These are phyloP conservation scores for Serripes groenlandicus DNA, from an alignment of 2,888 invertebrate genomes.

Conservation along the genomic window DNA sequence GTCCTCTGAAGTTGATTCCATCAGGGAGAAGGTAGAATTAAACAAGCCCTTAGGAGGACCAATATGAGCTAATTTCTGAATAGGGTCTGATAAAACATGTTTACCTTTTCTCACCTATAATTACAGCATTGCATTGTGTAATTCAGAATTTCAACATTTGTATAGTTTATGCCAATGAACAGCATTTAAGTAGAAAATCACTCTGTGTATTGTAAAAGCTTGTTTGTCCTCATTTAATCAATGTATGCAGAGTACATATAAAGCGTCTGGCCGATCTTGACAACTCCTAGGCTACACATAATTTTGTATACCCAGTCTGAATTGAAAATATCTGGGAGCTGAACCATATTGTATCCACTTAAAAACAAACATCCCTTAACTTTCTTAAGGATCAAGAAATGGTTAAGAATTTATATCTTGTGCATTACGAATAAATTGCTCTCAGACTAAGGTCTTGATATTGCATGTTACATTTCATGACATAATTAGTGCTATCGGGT, in stretches of 20 bases:
- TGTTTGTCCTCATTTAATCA: constrained; percentile 38
- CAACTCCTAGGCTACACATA: background rate
- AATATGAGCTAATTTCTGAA: background rate
- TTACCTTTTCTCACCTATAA: constrained; percentile 50
- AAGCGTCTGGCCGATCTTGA: background rate
- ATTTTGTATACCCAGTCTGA: background rate
- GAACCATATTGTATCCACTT: background rate
- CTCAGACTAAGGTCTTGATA: too few relatives aligned
- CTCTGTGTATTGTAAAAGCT: constrained; percentile 38
- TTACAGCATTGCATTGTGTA: constrained; percentile 26
- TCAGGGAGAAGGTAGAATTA: constrained; percentile 35
- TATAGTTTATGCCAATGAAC: constrained; percentile 10
- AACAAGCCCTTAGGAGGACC: constrained; percentile 2
- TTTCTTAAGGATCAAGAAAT: too few relatives aligned
- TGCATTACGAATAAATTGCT: too few relatives aligned
- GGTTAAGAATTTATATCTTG: too few relatives aligned
- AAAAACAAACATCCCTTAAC: background rate
- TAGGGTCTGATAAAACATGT: background rate
- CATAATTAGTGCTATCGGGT: too few relatives aligned
- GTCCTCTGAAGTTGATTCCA: too few relatives aligned
- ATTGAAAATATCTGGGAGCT: background rate
- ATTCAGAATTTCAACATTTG: constrained; percentile 5
- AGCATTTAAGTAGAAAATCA: constrained; percentile 58
- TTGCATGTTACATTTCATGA: too few relatives aligned
- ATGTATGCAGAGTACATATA: constrained; percentile 25